A percentile compares a stretch with the other conserved stretches of the same genome.
Evolutionary conservation across 2,888 invertebrate genomes (phyloP).

Genomic region (Euzophera pinguis): DNA sequence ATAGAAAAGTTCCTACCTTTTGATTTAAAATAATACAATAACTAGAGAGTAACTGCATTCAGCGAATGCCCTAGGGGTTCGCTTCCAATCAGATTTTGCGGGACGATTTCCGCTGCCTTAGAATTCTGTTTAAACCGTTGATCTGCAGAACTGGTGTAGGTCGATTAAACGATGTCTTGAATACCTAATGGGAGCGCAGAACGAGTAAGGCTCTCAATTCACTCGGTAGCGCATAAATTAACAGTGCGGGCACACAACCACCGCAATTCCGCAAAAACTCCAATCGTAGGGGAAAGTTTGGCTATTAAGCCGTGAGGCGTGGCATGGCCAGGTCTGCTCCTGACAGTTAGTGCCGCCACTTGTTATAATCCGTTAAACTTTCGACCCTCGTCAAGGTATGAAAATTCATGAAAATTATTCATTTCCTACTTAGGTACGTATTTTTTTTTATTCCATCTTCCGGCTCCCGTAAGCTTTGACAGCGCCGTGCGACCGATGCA

Average conservation of each 20-base stretch:
- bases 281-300: slow-evolving; percentile 76
- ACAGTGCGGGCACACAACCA: slow-evolving; percentile 53
- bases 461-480: slow-evolving; percentile 28
- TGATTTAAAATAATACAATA: slow-evolving; percentile 4
- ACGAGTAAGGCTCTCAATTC: slow-evolving; percentile 55
- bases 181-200: slow-evolving; percentile 64
- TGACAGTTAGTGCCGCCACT: slow-evolving; percentile 78
- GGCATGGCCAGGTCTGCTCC: slow-evolving; percentile 70
- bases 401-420: slow-evolving; percentile 70
- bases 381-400: slow-evolving; percentile 76
- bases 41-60: slow-evolving; percentile 7
- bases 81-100: slow-evolving; percentile 45
- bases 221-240: slow-evolving; percentile 71
- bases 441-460: too few relatives aligned
- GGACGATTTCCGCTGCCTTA: slow-evolving; percentile 48
- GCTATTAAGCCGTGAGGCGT: slow-evolving; percentile 77
- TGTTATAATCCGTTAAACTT: slow-evolving; percentile 77
- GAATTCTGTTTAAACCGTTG: slow-evolving; percentile 55
- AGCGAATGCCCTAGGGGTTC: slow-evolving; percentile 34
- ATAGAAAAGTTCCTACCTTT: not conserved
- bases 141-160: slow-evolving; percentile 48
- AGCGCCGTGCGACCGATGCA: slow-evolving; percentile 33
- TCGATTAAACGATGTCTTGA: slow-evolving; percentile 73
- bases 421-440: slow-evolving; percentile 41
- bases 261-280: slow-evolving; percentile 74